Evolutionary conservation across 2,113 vertebrate species (phyloP).

Genomic region (Brachyhypopomus occidentalis): DNA sequence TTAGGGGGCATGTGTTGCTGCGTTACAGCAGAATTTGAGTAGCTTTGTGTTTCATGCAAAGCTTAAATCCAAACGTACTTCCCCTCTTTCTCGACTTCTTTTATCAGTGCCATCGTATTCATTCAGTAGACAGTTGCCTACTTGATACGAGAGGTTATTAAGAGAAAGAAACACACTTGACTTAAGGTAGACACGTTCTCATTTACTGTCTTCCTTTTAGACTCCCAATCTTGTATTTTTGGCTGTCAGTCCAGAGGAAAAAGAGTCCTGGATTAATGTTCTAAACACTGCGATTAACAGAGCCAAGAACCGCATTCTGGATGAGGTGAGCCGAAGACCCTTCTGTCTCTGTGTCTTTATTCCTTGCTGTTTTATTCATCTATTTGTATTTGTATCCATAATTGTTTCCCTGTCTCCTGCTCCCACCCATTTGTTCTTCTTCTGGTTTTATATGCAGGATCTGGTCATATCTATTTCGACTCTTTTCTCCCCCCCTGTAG

Average conservation of each 20-base stretch:
- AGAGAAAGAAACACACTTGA: not conserved
- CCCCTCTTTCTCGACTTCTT: not conserved
- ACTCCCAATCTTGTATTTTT: constrained; percentile 92
- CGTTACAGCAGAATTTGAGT: constrained; percentile 1
- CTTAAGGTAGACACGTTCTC: not conserved
- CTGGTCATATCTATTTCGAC: not conserved
- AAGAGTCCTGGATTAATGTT: constrained; percentile 91
- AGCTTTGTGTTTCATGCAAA: constrained; percentile 1
- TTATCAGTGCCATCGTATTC: not conserved
- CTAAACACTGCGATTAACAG: constrained; percentile 85
- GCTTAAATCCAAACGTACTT: constrained; percentile 6
- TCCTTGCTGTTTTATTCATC: constrained; percentile 15
- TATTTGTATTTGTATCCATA: constrained; percentile 18
- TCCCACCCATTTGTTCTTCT: constrained; percentile 25
- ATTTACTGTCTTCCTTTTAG: constrained; percentile 59
- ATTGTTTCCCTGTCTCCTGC: constrained; percentile 26
- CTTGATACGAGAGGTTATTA: not conserved
- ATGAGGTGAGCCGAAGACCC: constrained; percentile 78
- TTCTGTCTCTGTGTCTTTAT: constrained; percentile 1
- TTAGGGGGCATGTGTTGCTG: constrained; percentile 1
- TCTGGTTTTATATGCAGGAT: constrained; percentile 6
- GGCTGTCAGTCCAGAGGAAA: constrained; percentile 95
- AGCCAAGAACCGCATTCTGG: constrained; percentile 91
- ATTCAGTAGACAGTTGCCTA: not conserved
- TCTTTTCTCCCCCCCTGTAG: not conserved